Percentiles rank a stretch among this genome's conserved stretches.
These are phyloP conservation scores for Emydura subglobosa DNA, from an alignment of 2,113 vertebrate species.

Conservation along the genomic window DNA sequence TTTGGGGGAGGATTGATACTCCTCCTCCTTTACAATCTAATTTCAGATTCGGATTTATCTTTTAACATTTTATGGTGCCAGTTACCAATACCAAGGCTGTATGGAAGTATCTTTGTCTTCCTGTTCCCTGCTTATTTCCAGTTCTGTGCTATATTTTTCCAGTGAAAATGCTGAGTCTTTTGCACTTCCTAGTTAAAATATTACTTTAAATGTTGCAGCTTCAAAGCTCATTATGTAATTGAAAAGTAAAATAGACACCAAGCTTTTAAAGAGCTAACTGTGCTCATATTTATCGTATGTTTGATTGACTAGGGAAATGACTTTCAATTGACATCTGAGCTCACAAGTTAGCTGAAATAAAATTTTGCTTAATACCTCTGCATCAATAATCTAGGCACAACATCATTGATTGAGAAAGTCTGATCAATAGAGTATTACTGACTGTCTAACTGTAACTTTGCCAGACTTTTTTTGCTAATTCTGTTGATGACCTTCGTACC, in stretches of 20 bases:
- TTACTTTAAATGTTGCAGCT: constrained; percentile 58
- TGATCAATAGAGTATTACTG: constrained; percentile 89
- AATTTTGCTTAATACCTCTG: constrained; percentile 90
- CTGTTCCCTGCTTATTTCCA: not conserved
- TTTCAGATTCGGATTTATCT: not conserved
- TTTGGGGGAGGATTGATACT: not conserved
- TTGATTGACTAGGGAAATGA: constrained; percentile 87
- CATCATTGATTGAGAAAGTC: constrained; percentile 85
- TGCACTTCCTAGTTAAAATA: constrained; percentile 28
- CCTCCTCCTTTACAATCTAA: not conserved
- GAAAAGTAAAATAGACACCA: constrained; percentile 58
- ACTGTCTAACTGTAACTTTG: constrained; percentile 86
- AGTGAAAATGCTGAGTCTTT: not conserved
- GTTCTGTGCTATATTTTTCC: not conserved
- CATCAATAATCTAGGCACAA: constrained; percentile 88
- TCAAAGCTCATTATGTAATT: constrained; percentile 71
- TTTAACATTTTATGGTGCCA: constrained; percentile 14
- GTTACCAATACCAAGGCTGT: not conserved
- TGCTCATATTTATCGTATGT: constrained; percentile 79
- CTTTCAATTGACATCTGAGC: constrained; percentile 89
- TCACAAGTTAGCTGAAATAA: constrained; percentile 89
- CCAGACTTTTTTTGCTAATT: constrained; percentile 84
- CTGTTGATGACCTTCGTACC: constrained; percentile 83
- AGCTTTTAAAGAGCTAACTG: constrained; percentile 74
- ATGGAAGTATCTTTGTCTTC: not conserved